Percentiles rank a stretch among this genome's conserved stretches.
Evolutionary conservation across 1,140 invertebrate genomes (phyloP).

Genomic region (Aphaenogaster floridana): DNA sequence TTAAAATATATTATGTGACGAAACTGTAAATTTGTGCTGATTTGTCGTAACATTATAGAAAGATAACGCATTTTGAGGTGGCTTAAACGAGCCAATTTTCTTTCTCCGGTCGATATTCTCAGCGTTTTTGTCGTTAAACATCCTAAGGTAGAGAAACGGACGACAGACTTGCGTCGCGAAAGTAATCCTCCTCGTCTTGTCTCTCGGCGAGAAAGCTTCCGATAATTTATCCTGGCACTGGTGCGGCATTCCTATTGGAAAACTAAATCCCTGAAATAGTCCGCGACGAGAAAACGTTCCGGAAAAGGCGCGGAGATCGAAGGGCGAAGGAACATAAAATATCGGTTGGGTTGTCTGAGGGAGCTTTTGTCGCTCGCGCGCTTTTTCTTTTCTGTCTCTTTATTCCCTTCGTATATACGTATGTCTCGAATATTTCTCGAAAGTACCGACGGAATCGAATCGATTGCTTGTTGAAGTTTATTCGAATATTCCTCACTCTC

Average conservation of each 20-base stretch:
- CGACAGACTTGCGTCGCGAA: constrained; percentile 33
- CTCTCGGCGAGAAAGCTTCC: constrained; percentile 47
- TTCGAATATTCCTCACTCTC: constrained; percentile 20
- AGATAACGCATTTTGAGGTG: background rate
- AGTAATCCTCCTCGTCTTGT: constrained; percentile 51
- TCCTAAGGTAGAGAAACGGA: constrained; percentile 30
- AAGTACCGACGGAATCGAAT: constrained; percentile 39
- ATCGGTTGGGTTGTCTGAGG: constrained; percentile 41
- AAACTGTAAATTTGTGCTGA: background rate
- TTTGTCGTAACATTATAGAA: background rate
- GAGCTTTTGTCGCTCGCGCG: constrained; percentile 49
- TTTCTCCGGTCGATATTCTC: background rate
- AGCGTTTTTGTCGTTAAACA: constrained; percentile 50
- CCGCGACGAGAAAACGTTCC: constrained; percentile 53
- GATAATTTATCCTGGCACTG: constrained; percentile 58
- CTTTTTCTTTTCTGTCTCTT: constrained; percentile 7
- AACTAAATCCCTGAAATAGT: constrained; percentile 63
- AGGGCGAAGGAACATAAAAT: constrained; percentile 58
- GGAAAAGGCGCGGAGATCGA: constrained; percentile 52
- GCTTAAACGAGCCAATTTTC: constrained; percentile 4
- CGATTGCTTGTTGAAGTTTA: constrained; percentile 47
- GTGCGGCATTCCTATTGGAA: constrained; percentile 57
- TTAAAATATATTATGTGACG: background rate
- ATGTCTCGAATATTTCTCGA: constrained; percentile 38
- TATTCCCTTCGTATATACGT: constrained; percentile 7